Conservation (phyloP, 2,113 vertebrate species). For the Tapirus terrestris region DNA sequence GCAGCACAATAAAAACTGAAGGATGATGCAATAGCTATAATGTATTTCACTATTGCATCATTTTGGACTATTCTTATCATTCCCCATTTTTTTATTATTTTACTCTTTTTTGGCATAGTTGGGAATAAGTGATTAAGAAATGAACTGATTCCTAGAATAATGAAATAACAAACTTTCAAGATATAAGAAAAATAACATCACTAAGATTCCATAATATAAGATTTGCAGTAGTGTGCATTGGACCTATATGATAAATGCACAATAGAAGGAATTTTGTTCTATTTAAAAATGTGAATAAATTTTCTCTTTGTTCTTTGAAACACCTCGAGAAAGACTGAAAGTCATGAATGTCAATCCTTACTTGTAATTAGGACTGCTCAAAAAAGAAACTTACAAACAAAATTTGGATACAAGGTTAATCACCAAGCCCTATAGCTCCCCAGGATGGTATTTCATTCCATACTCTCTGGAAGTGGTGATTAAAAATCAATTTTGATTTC, state of each 20-base stretch:
- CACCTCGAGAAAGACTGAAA: conserved; percentile 8
- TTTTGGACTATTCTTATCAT: not conserved
- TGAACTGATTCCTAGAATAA: conserved; percentile 20
- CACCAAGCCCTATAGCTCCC: not conserved
- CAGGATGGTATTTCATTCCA: not conserved
- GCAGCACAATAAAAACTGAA: not conserved
- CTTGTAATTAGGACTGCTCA: not conserved
- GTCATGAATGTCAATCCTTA: conserved; percentile 20
- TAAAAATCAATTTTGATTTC: conserved; percentile 39
- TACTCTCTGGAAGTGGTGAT: not conserved
- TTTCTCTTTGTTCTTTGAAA: conserved; percentile 50
- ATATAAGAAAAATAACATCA: conserved; percentile 15
- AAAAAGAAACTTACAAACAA: not conserved
- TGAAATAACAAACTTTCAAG: conserved; percentile 20
- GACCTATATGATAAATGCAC: not conserved
- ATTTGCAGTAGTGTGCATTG: conserved; percentile 19
- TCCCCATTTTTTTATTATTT: not conserved
- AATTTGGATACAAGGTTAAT: not conserved
- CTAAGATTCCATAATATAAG: not conserved
- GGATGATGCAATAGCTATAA: not conserved
- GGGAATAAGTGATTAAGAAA: conserved; percentile 31
- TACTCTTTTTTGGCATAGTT: conserved; percentile 15
- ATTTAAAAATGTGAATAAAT: conserved; percentile 41
- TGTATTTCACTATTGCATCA: not conserved
- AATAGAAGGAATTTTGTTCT: conserved; percentile 8